These are phyloP conservation scores for Catocala sponsa DNA, from an alignment of 2,888 invertebrate species.

Conservation along the genomic window DNA sequence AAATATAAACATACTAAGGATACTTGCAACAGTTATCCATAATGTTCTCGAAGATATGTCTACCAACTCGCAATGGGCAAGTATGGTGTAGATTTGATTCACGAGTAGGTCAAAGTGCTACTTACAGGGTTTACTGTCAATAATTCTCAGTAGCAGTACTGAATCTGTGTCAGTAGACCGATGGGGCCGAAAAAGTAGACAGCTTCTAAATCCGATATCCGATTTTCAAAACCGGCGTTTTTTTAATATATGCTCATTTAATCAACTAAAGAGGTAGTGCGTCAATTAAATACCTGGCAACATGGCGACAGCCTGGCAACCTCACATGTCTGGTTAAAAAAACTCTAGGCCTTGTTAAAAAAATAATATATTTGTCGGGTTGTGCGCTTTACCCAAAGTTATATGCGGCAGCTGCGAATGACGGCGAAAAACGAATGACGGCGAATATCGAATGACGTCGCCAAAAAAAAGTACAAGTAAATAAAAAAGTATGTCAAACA, in stretches of 20 bases:
- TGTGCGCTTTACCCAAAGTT: slow-evolving; percentile 25
- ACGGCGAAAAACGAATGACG: background rate
- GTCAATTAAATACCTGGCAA: slow-evolving; percentile 66
- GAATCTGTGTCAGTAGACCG: too few relatives aligned
- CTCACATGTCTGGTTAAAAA: slow-evolving; percentile 24
- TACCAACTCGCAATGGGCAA: too few relatives aligned
- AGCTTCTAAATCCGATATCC: too few relatives aligned
- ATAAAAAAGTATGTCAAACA: slow-evolving; percentile 13
- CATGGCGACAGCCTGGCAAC: slow-evolving; percentile 57
- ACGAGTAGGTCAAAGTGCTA: too few relatives aligned
- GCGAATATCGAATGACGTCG: slow-evolving; percentile 24
- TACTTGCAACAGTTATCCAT: too few relatives aligned
- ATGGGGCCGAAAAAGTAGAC: too few relatives aligned
- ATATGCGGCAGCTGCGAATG: slow-evolving; percentile 20
- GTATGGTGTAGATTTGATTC: too few relatives aligned
- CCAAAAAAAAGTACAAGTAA: slow-evolving; percentile 3
- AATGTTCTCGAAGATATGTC: too few relatives aligned
- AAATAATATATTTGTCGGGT: background rate
- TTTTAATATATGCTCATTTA: slow-evolving; percentile 28
- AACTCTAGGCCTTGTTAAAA: slow-evolving; percentile 9
- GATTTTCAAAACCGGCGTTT: too few relatives aligned
- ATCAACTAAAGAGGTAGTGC: slow-evolving; percentile 45
- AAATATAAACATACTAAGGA: too few relatives aligned
- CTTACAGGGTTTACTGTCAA: too few relatives aligned
- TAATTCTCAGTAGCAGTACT: too few relatives aligned